A percentile compares a stretch with the other conserved stretches of the same genome.
Conservation (phyloP, 2,113 vertebrate genomes). For the Hiodon alosoides region DNA sequence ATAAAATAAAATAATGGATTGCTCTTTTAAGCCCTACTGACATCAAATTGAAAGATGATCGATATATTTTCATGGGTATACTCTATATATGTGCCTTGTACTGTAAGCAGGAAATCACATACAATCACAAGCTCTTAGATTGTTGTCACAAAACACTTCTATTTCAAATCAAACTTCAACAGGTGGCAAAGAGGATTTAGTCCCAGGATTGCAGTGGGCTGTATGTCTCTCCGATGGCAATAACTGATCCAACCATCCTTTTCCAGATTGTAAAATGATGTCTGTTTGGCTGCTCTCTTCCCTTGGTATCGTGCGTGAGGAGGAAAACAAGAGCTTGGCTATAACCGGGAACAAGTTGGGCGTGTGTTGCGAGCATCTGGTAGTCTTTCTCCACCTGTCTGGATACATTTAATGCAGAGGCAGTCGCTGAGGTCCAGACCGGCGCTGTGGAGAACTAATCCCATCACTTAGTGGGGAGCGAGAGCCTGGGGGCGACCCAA, state of each 20-base stretch:
- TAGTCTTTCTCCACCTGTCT: too few relatives aligned
- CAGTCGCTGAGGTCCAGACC: not conserved
- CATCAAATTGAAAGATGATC: slow-evolving; percentile 16
- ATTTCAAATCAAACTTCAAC: not conserved
- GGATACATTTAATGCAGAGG: not conserved
- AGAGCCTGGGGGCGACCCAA: not conserved
- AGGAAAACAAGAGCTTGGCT: too few relatives aligned
- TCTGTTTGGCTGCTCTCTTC: too few relatives aligned
- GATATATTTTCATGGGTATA: slow-evolving; percentile 31
- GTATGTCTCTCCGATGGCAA: too few relatives aligned
- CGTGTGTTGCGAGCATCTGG: too few relatives aligned
- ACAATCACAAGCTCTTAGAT: slow-evolving; percentile 33
- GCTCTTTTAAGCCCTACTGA: not conserved
- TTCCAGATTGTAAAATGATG: too few relatives aligned
- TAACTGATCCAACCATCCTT: too few relatives aligned
- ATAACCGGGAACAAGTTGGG: too few relatives aligned
- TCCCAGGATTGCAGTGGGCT: too few relatives aligned
- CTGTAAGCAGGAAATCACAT: slow-evolving; percentile 18
- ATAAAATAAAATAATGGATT: slow-evolving; percentile 10
- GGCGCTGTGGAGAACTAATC: not conserved
- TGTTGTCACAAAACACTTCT: slow-evolving; percentile 1
- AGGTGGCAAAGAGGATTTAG: slow-evolving; percentile 9
- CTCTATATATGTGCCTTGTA: slow-evolving; percentile 22
- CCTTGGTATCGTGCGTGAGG: too few relatives aligned
- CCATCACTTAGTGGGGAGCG: too few relatives aligned